Evolutionary conservation across 1,140 invertebrate genomes (phyloP), one percentile per base, ranked within the genome.

Genomic region (Musca vetustissima): DNA sequence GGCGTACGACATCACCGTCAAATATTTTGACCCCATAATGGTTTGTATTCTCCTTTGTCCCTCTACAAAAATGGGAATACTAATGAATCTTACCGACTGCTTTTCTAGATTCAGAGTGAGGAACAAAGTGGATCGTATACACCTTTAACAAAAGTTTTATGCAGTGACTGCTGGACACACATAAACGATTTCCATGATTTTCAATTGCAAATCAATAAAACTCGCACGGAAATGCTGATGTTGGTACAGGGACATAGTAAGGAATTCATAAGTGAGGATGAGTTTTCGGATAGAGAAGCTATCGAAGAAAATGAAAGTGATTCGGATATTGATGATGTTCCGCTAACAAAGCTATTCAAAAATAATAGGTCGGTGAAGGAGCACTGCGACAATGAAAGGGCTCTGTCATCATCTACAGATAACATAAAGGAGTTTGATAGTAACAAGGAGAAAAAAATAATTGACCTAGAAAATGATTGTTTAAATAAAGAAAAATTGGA

Each of bases 161-260:
- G 67, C 11, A 8, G 7, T 4, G 48, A 36, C 21, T 69, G 67
- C 47, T 69, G 67, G 67, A 13, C 22, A 4, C 67, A 52, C 21
- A 69, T 69, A 17, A 47, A 64, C 24, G 67, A 69, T 21, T 69
- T 69, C n/a, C 25, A 64, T 47, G 22, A 52, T 36, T 69, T 49
- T 59, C 67, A 64, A 7, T 24, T 64, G 14, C 21, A 59, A 14
- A 24, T 69, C 4, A 13, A 64, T 11, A 21, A 43, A 19, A 11
- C 50, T 43, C 17, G 15, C 11, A 49, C 47, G 22, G 11, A 66
- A 25, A 48, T 48, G n/a, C 1, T 66, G 19, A 66, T 50, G 61
- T 28, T 21, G 22, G 22, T 17, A 43, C 22, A 14, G 24, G 25
- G 64, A 64, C 17, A n/a, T 21, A 28, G 22, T 24, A 2, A 21